phyloP scores from a whole-genome alignment of 1,140 invertebrate genomes.

The Drosophila suzukii region DNA sequence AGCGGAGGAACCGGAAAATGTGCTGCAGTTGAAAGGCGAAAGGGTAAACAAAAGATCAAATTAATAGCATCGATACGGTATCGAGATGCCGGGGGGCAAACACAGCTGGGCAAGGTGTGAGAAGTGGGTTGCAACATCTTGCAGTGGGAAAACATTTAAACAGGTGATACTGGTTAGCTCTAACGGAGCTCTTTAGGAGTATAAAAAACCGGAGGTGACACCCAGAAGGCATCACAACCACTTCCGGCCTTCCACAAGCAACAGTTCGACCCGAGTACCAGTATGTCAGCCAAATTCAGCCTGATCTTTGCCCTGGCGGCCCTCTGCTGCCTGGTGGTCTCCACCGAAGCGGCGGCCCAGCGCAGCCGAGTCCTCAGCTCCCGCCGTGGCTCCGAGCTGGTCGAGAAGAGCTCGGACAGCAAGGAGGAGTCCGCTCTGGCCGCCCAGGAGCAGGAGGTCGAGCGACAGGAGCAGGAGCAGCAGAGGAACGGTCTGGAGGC shows the following conservation, averaged over 20 bases:
- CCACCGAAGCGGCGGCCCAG: slow-evolving; percentile 51
- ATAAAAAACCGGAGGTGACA: slow-evolving; percentile 48
- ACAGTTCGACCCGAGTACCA: slow-evolving; percentile 30
- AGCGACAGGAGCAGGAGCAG: slow-evolving; percentile 18
- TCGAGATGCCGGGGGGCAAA: slow-evolving; percentile 39
- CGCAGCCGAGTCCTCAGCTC: slow-evolving; percentile 43
- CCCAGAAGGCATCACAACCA: slow-evolving; percentile 64
- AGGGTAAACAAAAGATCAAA: slow-evolving; percentile 76
- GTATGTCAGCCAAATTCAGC: slow-evolving; percentile 58
- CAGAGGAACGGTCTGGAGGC: slow-evolving; percentile 15
- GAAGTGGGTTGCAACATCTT: slow-evolving; percentile 28
- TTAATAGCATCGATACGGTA: slow-evolving; percentile 58
- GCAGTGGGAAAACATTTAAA: slow-evolving; percentile 67
- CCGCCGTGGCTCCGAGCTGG: slow-evolving; percentile 28
- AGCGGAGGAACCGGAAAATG: slow-evolving; percentile 30
- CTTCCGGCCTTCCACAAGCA: slow-evolving; percentile 61
- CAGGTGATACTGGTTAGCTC: slow-evolving; percentile 38
- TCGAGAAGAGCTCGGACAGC: slow-evolving; percentile 18
- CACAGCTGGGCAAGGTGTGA: slow-evolving; percentile 46
- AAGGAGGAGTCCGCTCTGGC: slow-evolving; percentile 12
- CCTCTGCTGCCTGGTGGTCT: slow-evolving; percentile 58
- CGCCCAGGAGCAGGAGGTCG: slow-evolving; percentile 17
- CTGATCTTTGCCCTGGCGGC: slow-evolving; percentile 69
- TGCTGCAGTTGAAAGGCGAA: slow-evolving; percentile 45
- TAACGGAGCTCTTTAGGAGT: slow-evolving; percentile 2